A percentile compares a stretch with the other conserved stretches of the same genome.
Evolutionary conservation across 2,888 invertebrate genomes (phyloP).

Genomic region (Protula sp.): DNA sequence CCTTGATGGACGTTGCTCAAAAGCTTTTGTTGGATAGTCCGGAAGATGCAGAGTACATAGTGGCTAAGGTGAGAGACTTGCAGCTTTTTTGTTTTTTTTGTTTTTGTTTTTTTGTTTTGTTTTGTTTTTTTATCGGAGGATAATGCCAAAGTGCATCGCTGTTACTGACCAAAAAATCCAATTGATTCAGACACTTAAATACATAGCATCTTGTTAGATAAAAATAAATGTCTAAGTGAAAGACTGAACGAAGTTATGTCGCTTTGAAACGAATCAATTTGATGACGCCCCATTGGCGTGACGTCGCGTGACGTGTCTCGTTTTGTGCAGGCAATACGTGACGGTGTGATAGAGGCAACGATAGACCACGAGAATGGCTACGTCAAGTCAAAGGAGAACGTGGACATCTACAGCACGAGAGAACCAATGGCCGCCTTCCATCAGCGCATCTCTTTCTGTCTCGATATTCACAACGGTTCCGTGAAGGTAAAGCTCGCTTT

Average conservation of each 20-base stretch:
- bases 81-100: neutral
- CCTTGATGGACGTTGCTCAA: conserved; percentile 87
- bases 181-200: no score
- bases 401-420: conserved; percentile 91
- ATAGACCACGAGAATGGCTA: conserved; percentile 89
- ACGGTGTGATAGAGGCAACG: conserved; percentile 96
- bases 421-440: conserved; percentile 95
- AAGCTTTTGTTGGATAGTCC: conserved; percentile 90
- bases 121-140: no score
- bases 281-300: no score
- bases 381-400: conserved; percentile 95
- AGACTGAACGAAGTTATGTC: no score
- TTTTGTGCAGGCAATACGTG: conserved; percentile 67
- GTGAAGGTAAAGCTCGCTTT: conserved; percentile 61
- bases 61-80: conserved; percentile 76
- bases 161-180: no score
- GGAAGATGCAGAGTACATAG: conserved; percentile 98
- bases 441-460: conserved; percentile 92
- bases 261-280: no score
- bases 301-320: no score
- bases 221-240: no score
- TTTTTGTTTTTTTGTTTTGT: no score
- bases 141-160: no score
- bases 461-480: conserved; percentile 97
- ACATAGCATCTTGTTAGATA: no score